Base-by-base conservation (phyloP, 2,888 invertebrate species). In the Eupithecia abbreviata region DNA sequence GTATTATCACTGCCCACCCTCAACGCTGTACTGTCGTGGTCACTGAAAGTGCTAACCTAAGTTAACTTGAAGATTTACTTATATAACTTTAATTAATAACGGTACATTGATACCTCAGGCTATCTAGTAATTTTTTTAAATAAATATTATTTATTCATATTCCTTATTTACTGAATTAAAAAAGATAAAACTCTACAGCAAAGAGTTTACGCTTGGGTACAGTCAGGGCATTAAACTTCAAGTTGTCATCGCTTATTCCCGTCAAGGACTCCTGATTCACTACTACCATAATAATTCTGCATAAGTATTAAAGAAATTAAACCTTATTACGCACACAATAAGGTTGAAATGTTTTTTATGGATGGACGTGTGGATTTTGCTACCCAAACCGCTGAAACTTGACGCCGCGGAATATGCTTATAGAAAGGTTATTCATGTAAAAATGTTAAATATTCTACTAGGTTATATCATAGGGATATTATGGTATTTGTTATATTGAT, bases 381-480 rank as follows among this genome's bases (percentile, higher is more conserved):
- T 47, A 12, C 78, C 77, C 82, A 87, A 90, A 91, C 91, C 91
- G 78, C 91, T 91, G 91, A 91, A 91, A 91, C 84, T 85, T 79
- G 87, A 92, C 84, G 85, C 62, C 49, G 49, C 51, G 47, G 71
- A 68, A 62, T 62, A 65, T 65, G 9, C 42, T 18, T 66, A 72
- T 55, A 70, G 51, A 49, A 75, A 55, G 55, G 7, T n/a, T 58
- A 30, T 58, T 3, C 10, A 58, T 10, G 18, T 30, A 58, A 58
- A 30, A 18, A 58, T 10, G 4, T 47, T 9, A 47, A 5, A 47
- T 9, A 47, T 1, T 47, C 47, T 47, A 9, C 9, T 6, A 9
- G 47, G 5, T 43, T 43, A 43, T 7, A 7, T 6, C 7, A 4
- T 6, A 6, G 7, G 43, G 43, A 9, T 47, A 47, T 47, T 47